A percentile compares a stretch with the other conserved stretches of the same genome.
Evolutionary conservation across 1,140 invertebrate genomes (phyloP).

Genomic region (Himalopsyche phryganea): DNA sequence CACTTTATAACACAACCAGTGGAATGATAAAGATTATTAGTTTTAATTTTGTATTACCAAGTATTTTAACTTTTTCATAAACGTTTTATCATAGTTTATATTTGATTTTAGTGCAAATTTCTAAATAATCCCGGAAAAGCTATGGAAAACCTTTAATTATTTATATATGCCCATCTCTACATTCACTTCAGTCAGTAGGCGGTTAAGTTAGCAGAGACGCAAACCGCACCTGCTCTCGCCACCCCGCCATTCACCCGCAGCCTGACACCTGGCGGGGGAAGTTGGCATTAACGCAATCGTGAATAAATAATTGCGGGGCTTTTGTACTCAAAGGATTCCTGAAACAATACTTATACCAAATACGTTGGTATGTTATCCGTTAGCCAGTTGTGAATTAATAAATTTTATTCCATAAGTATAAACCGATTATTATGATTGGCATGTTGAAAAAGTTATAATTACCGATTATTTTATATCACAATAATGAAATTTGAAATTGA

Average conservation of each 20-base stretch:
- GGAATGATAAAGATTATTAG: too few species aligned
- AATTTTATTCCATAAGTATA: neutral
- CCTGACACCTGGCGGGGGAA: constrained; percentile 19
- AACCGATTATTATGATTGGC: neutral
- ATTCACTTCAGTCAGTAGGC: neutral
- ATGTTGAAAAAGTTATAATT: neutral
- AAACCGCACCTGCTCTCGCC: constrained; percentile 19
- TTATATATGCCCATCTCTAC: too few species aligned
- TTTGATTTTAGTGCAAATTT: too few species aligned
- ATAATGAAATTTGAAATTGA: too few species aligned
- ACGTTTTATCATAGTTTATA: too few species aligned
- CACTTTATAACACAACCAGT: too few species aligned
- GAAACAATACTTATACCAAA: constrained; percentile 6
- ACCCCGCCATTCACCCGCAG: constrained; percentile 1
- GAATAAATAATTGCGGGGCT: neutral
- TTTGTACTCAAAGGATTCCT: neutral
- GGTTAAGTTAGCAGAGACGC: constrained; percentile 25
- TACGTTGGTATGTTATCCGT: neutral
- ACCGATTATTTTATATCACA: too few species aligned
- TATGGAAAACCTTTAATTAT: too few species aligned
- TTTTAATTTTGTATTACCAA: too few species aligned
- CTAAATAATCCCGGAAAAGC: too few species aligned
- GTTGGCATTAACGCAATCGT: constrained; percentile 12
- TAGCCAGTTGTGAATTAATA: neutral
- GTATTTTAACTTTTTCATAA: too few species aligned